A percentile compares a stretch with the other conserved stretches of the same genome.
Conservation (phyloP, 2,797 vertebrate genomes). For the Orestias chungarensis region DNA sequence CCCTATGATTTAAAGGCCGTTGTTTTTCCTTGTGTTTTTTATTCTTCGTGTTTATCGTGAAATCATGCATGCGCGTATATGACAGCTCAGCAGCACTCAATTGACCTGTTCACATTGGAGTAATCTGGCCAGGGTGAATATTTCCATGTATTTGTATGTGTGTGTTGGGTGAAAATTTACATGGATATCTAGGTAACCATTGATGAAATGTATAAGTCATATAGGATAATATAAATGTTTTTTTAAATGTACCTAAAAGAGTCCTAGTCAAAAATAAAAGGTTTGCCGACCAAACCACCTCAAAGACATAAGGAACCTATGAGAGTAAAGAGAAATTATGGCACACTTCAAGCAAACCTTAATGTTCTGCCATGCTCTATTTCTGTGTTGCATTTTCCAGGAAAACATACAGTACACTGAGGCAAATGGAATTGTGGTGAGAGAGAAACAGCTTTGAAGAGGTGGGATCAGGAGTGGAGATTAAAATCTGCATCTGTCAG, state of each 20-base stretch:
- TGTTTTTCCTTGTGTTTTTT: not conserved
- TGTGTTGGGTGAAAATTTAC: not conserved
- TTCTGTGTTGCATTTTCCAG: constrained; percentile 16
- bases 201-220: no score
- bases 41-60: not conserved
- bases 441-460: constrained; percentile 10
- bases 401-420: constrained; percentile 10
- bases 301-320: no score
- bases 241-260: no score
- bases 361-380: not conserved
- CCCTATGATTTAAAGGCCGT: no score
- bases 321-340: not conserved
- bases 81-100: constrained; percentile 14
- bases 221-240: no score
- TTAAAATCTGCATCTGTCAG: constrained; percentile 50
- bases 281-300: no score
- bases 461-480: constrained; percentile 19
- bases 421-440: constrained; percentile 20
- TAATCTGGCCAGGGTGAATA: not conserved
- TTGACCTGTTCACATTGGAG: constrained; percentile 17
- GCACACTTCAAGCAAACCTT: not conserved
- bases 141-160: no score
- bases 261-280: no score
- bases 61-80: not conserved
- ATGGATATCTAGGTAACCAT: no score